phyloP scores from a whole-genome alignment of 2,113 vertebrate genomes.

The Isurus oxyrinchus region DNA sequence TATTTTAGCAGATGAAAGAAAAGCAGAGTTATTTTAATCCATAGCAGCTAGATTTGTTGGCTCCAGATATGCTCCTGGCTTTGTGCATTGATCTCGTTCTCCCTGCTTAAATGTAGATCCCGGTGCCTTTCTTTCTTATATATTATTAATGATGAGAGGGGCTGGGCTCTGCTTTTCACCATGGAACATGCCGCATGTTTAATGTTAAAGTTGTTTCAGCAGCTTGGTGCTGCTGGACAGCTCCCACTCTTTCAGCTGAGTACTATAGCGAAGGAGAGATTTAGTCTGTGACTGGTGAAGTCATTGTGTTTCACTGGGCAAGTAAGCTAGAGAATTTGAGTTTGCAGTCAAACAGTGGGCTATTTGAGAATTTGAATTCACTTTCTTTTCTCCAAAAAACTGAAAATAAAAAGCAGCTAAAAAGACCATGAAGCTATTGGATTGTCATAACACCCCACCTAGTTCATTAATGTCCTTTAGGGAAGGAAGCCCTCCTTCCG shows the following conservation, averaged over 20 bases:
- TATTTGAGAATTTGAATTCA: background rate
- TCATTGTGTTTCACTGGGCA: background rate
- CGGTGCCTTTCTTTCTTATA: background rate
- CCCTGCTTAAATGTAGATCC: background rate
- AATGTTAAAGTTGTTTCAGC: background rate
- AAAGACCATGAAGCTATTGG: background rate
- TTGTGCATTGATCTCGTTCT: background rate
- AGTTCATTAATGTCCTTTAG: background rate
- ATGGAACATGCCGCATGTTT: background rate
- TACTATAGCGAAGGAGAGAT: background rate
- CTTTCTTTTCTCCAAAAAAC: background rate
- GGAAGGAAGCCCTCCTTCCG: background rate
- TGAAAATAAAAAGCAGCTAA: background rate
- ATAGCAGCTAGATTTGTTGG: background rate
- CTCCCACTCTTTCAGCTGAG: background rate
- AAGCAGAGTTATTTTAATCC: background rate
- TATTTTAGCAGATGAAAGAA: conserved; percentile 7
- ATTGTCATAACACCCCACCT: background rate
- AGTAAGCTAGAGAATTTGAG: background rate
- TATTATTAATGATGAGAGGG: background rate
- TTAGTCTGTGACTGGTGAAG: background rate
- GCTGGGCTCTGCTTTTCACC: background rate
- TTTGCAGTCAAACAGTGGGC: background rate
- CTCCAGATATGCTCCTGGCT: background rate
- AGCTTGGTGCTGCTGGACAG: background rate